Conservation (phyloP, 1,140 invertebrate species). For the Alviniconcha marisindica region DNA sequence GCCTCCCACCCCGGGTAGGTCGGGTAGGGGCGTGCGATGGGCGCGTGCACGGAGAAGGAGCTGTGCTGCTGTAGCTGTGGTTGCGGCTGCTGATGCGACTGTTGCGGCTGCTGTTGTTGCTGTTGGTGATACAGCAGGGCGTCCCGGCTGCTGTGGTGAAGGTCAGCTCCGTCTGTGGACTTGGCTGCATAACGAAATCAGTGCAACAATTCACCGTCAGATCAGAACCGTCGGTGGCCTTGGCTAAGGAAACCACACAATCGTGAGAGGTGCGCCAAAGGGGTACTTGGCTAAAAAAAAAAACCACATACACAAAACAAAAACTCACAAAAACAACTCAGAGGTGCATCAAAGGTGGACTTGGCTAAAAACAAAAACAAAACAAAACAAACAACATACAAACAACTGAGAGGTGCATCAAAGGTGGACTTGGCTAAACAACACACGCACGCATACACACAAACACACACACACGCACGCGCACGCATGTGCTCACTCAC, state of each 20-base stretch:
- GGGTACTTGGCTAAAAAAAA: no score
- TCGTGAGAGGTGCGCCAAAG: no score
- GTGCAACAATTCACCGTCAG: no score
- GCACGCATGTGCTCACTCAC: no score
- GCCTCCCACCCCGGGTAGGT: constrained; percentile 1
- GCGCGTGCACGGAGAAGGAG: background rate
- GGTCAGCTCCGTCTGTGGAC: background rate
- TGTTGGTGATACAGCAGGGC: background rate
- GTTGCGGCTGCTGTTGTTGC: background rate
- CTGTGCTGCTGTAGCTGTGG: background rate
- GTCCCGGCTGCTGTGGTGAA: background rate
- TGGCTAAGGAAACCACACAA: no score
- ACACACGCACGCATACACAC: no score
- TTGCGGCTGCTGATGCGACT: background rate
- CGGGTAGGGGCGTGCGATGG: background rate
- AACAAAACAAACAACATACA: background rate
- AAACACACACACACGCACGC: no score
- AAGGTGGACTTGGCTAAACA: background rate
- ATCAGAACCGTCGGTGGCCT: no score
- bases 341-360: background rate
- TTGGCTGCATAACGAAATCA: background rate
- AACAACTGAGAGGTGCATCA: background rate
- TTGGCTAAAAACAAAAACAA: background rate
- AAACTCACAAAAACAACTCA: background rate
- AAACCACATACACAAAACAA: no score